Evolutionary conservation across 2,888 invertebrate genomes (phyloP).

Genomic region (Ischnus inquisitorius): DNA sequence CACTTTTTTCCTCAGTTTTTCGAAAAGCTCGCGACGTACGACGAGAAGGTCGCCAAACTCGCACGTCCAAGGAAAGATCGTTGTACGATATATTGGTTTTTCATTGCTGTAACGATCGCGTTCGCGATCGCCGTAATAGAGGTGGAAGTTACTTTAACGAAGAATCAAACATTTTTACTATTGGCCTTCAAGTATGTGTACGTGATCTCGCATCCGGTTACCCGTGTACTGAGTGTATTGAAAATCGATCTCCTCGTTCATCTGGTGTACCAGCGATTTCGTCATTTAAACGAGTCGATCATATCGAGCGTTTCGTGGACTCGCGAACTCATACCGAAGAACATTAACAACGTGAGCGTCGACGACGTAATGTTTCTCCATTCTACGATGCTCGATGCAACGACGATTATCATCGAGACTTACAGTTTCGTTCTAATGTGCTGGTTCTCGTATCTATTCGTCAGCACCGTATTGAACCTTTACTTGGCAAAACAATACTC

Average conservation of each 20-base stretch:
- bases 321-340: conserved; percentile 19
- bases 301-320: conserved; percentile 43
- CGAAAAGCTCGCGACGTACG: conserved; percentile 41
- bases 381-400: conserved; percentile 46
- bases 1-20: conserved; percentile 26
- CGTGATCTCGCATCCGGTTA: neutral
- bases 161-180: neutral
- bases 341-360: conserved; percentile 24
- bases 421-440: conserved; percentile 24
- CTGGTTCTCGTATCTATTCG: conserved; percentile 25
- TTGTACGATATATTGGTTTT: conserved; percentile 19
- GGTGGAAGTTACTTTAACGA: neutral
- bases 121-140: neutral
- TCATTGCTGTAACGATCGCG: neutral
- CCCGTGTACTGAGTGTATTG: neutral
- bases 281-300: conserved; percentile 57
- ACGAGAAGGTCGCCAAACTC: conserved; percentile 31
- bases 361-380: conserved; percentile 56
- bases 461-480: neutral
- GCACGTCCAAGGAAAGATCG: conserved; percentile 35
- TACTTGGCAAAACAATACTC: neutral
- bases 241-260: conserved; percentile 48
- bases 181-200: neutral
- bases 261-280: conserved; percentile 62
- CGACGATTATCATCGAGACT: conserved; percentile 23